Evolutionary conservation across 2,797 vertebrate species (phyloP), one percentile per base, ranked within the genome.

Genomic region (Peromyscus nudipes): DNA sequence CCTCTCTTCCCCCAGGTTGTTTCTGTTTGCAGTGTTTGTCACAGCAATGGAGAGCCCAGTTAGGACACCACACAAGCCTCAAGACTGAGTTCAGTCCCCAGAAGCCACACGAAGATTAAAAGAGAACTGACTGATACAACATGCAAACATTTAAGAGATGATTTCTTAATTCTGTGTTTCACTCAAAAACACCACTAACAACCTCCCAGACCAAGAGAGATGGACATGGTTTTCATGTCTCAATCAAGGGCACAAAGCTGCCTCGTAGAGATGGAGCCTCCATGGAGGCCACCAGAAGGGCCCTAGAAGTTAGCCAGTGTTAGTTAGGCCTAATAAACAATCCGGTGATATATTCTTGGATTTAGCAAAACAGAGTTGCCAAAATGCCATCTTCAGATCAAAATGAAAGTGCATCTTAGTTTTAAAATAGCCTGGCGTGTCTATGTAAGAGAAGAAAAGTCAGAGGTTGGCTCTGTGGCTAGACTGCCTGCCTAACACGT

Each of bases 341-440:
- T 1, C 60, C 9, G 27, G 31, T 27, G 10, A 17, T 7, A 37
- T 57, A n/a, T 17, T 55, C 55, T 55, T 43, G 23, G 55, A n/a
- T 92, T 77, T 34, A 92, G 81, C 79, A 65, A 86, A 82, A 52
- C 64, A 83, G 17, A 89, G 62, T 60, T 31, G 57, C 76, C 71
- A 46, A 76, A 86, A 89, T 46, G 75, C 91, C 60, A 93, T 65
- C n/a, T 21, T n/a, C 80, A 52, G 21, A 37, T 84, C 65, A 81
- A 88, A 93, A 81, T 21, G 11, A 19, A 94, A 4, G 9, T 49
- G 10, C 4, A 6, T 16, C 16, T 71, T 71, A 64, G 69, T 84
- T 91, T 84, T 69, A 94, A 95, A 93, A 75, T 7, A 83, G 29
- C 62, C 79, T 76, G 81, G 14, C 46, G 7, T 31, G 27, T 84